Conservation (phyloP, 1,140 invertebrate genomes). For the Glomeris maerens region DNA sequence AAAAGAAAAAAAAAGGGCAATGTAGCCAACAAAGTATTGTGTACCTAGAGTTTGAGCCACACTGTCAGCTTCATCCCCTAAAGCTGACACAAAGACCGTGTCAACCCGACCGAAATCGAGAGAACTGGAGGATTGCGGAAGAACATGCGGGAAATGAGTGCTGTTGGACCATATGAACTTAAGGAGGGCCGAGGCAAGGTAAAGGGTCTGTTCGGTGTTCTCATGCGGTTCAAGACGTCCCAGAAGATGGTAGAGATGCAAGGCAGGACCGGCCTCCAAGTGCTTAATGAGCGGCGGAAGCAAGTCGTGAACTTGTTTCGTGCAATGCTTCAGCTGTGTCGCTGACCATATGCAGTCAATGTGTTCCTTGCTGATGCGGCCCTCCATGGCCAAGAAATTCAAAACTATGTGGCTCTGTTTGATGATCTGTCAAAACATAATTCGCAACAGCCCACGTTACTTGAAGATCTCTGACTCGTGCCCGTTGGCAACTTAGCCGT, state of each 20-base stretch:
- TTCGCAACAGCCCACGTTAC: constrained; percentile 4
- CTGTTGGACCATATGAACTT: constrained; percentile 76
- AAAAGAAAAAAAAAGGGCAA: too few relatives aligned
- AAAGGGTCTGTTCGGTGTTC: constrained; percentile 85
- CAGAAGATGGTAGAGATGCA: constrained; percentile 70
- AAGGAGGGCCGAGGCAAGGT: constrained; percentile 70
- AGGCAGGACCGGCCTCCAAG: constrained; percentile 66
- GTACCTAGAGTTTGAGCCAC: too few relatives aligned
- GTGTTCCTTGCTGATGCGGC: constrained; percentile 74
- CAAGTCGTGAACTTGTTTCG: constrained; percentile 80
- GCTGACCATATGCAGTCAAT: constrained; percentile 87
- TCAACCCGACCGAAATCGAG: too few relatives aligned
- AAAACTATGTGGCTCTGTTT: constrained; percentile 87
- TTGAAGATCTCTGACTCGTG: too few relatives aligned
- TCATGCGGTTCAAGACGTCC: constrained; percentile 72
- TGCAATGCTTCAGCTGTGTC: constrained; percentile 84
- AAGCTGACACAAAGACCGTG: too few relatives aligned
- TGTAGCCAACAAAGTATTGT: too few relatives aligned
- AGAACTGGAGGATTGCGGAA: too few relatives aligned
- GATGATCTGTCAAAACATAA: constrained; percentile 60
- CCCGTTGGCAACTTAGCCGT: too few relatives aligned
- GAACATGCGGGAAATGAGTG: constrained; percentile 3
- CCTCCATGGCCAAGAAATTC: constrained; percentile 81
- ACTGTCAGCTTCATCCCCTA: too few relatives aligned
- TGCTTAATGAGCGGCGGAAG: constrained; percentile 78